Percentiles rank a stretch among this genome's conserved stretches.
Conservation (phyloP, 2,113 vertebrate species). For the Ceyx margarethae region DNA sequence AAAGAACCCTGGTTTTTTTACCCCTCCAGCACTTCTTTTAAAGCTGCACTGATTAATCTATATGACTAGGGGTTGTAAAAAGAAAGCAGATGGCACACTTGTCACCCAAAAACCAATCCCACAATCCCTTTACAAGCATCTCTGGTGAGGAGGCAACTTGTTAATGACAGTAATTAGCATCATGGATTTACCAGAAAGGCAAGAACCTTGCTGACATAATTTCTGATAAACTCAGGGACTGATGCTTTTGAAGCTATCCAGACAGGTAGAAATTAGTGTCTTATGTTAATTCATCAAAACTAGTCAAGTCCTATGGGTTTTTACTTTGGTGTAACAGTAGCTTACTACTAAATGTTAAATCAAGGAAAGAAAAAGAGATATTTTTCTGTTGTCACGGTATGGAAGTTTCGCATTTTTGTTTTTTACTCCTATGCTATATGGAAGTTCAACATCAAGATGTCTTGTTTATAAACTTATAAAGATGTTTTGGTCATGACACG, state of each 20-base stretch:
- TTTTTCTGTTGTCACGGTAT: not conserved
- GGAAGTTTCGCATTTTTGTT: not conserved
- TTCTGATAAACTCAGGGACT: not conserved
- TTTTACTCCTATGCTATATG: not conserved
- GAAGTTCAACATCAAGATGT: not conserved
- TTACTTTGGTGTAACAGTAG: not conserved
- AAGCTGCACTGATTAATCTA: not conserved
- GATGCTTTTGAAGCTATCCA: not conserved
- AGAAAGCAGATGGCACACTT: slow-evolving; percentile 59
- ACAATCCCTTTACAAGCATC: slow-evolving; percentile 20
- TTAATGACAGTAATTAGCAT: slow-evolving; percentile 40
- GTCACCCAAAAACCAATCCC: slow-evolving; percentile 4
- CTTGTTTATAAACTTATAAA: not conserved
- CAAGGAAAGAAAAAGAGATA: not conserved
- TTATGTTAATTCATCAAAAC: slow-evolving; percentile 19
- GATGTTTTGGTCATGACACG: not conserved
- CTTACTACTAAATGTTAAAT: not conserved
- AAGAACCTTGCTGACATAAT: not conserved
- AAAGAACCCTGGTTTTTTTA: not conserved
- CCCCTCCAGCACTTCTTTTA: not conserved
- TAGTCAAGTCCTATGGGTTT: not conserved
- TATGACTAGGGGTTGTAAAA: slow-evolving; percentile 10
- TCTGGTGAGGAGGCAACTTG: slow-evolving; percentile 25
- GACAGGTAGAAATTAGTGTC: not conserved
- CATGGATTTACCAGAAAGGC: slow-evolving; percentile 20